Percentiles rank a stretch among this genome's conserved stretches.
Conservation (phyloP, 2,797 vertebrate genomes). For the Gephyroberyx darwinii region DNA sequence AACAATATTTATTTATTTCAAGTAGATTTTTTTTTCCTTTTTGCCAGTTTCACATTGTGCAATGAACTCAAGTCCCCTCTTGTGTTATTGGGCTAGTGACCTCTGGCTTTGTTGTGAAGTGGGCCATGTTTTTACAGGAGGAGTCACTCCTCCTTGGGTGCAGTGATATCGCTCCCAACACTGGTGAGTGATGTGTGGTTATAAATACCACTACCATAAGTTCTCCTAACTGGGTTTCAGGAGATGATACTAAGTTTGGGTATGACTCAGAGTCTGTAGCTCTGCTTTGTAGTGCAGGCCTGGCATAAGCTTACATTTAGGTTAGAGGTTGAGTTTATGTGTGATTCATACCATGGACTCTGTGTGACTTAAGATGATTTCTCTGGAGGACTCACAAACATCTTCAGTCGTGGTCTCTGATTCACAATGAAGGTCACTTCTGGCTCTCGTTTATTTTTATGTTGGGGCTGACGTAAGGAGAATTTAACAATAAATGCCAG, state of each 20-base stretch:
- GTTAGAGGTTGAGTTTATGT: constrained; percentile 44
- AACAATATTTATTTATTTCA: neutral
- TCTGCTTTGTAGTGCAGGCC: constrained; percentile 69
- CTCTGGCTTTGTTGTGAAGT: constrained; percentile 58
- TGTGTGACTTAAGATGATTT: constrained; percentile 46
- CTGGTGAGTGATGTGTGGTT: constrained; percentile 63
- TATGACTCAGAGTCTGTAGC: constrained; percentile 78
- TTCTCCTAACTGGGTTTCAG: constrained; percentile 74
- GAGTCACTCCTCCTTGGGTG: constrained; percentile 54
- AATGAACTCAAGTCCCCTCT: neutral
- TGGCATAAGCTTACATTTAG: constrained; percentile 62
- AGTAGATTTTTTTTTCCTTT: neutral
- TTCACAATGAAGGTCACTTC: constrained; percentile 8
- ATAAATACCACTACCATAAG: constrained; percentile 77
- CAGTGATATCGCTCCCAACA: constrained; percentile 52
- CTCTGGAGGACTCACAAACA: constrained; percentile 28
- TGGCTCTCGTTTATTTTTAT: neutral
- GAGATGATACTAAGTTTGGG: constrained; percentile 81
- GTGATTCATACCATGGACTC: constrained; percentile 37
- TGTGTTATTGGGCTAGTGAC: constrained; percentile 32
- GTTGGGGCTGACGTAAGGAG: neutral
- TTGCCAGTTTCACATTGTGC: constrained; percentile 5
- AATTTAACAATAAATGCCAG: neutral
- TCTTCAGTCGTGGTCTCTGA: constrained; percentile 1
- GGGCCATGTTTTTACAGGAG: constrained; percentile 60